A percentile compares a stretch with the other conserved stretches of the same genome.
These are phyloP conservation scores for Calameuta filiformis DNA, from an alignment of 2,888 invertebrate species.

Conservation along the genomic window DNA sequence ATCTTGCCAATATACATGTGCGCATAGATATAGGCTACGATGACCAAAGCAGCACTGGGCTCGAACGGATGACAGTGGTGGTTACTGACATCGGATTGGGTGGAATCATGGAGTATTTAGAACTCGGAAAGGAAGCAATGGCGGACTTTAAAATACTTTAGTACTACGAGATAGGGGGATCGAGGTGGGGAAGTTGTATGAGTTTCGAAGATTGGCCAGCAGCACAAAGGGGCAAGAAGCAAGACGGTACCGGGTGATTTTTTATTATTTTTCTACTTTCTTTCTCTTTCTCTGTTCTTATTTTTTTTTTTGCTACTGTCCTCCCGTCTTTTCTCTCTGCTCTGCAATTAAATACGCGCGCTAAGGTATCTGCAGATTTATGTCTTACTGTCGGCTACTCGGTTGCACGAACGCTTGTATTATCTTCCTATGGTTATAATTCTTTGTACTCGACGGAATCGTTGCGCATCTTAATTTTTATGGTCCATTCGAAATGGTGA, in stretches of 20 bases:
- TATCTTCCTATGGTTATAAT: no score
- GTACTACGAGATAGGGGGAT: not conserved
- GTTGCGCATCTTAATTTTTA: conserved; percentile 44
- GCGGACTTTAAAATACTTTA: no score
- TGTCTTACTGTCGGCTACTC: conserved; percentile 47
- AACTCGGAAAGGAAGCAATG: no score
- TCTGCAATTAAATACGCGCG: conserved; percentile 47
- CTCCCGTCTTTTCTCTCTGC: conserved; percentile 9
- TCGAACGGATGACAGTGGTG: no score
- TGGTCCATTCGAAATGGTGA: not conserved
- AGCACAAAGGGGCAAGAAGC: conserved; percentile 23
- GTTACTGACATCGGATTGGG: no score
- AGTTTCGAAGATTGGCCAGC: conserved; percentile 14
- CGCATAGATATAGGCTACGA: not conserved
- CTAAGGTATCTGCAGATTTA: conserved; percentile 35
- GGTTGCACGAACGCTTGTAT: not conserved
- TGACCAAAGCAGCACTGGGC: no score
- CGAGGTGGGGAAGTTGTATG: not conserved
- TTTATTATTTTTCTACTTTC: no score
- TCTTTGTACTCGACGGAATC: conserved; percentile 12
- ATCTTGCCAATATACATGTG: not conserved
- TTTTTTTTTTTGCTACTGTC: no score
- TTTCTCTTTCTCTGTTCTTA: no score
- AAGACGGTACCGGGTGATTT: conserved; percentile 20
- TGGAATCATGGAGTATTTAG: no score